These are phyloP conservation scores for Cordylochernes scorpioides DNA, from an alignment of 2,888 invertebrate genomes.

Conservation along the genomic window DNA sequence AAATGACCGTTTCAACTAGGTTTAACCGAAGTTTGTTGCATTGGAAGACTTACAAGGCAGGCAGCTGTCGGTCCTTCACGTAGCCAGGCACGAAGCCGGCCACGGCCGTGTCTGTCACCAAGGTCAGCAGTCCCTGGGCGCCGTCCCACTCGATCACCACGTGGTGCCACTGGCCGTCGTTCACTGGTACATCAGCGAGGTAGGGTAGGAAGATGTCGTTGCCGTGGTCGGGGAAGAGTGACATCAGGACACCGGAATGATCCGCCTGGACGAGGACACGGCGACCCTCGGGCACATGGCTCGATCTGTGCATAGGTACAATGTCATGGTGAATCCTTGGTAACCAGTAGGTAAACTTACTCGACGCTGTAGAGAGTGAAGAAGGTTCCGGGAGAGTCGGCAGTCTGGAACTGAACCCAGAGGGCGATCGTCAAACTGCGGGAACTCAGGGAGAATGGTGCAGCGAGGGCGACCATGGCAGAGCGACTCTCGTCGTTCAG, in stretches of 20 bases:
- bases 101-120: conserved; percentile 83
- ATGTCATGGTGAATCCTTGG: conserved; percentile 1
- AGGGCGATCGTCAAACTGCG: conserved; percentile 58
- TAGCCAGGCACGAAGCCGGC: conserved; percentile 75
- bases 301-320: conserved; percentile 27
- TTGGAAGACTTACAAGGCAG: conserved; percentile 45
- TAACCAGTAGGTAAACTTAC: conserved; percentile 24
- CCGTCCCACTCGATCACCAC: conserved; percentile 85
- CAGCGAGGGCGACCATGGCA: conserved; percentile 68
- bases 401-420: conserved; percentile 84
- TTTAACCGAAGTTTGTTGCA: too few relatives aligned
- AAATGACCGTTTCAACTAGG: not conserved
- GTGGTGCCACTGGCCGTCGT: conserved; percentile 90
- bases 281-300: conserved; percentile 37
- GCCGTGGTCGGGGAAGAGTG: conserved; percentile 43
- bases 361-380: conserved; percentile 71
- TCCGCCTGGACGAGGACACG: conserved; percentile 66
- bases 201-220: conserved; percentile 72
- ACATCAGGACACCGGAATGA: conserved; percentile 71
- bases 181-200: conserved; percentile 67
- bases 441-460: conserved; percentile 53
- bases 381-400: conserved; percentile 67
- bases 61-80: conserved; percentile 48
- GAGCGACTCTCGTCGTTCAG: conserved; percentile 60
- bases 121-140: conserved; percentile 48